These are phyloP conservation scores for Acanthiza pusilla DNA, from an alignment of 2,797 vertebrate species.

Conservation along the genomic window DNA sequence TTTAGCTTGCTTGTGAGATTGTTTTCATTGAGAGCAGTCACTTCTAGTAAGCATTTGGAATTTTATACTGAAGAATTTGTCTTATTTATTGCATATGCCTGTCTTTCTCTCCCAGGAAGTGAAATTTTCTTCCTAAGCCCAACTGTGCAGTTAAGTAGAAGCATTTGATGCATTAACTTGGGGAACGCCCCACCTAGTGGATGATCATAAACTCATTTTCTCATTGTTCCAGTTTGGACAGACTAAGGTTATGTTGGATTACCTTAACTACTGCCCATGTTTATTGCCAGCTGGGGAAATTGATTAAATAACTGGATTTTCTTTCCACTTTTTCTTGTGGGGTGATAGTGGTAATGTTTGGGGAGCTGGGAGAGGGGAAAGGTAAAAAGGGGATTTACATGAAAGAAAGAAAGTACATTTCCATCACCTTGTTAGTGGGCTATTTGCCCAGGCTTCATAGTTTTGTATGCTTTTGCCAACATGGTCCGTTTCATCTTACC, in stretches of 20 bases:
- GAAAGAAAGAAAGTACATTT: background rate
- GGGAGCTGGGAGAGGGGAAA: background rate
- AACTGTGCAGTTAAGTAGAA: background rate
- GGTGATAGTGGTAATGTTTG: rapidly evolving
- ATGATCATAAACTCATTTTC: background rate
- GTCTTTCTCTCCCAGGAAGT: background rate
- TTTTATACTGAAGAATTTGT: background rate
- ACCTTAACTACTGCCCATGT: background rate
- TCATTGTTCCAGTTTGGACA: background rate
- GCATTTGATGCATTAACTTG: background rate
- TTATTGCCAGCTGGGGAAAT: background rate
- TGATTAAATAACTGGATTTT: background rate
- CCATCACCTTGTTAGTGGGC: background rate
- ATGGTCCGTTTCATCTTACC: background rate
- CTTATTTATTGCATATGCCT: background rate
- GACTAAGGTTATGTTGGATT: rapidly evolving
- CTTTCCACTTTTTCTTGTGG: background rate
- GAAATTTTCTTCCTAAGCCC: background rate
- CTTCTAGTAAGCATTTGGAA: background rate
- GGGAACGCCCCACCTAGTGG: constrained; percentile 49
- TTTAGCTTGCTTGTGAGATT: background rate
- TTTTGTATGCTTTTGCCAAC: background rate
- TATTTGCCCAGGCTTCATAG: background rate
- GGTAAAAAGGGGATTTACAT: background rate
- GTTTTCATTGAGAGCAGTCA: background rate